phyloP scores from a whole-genome alignment of 2,113 vertebrate species.

The Etheostoma cragini region DNA sequence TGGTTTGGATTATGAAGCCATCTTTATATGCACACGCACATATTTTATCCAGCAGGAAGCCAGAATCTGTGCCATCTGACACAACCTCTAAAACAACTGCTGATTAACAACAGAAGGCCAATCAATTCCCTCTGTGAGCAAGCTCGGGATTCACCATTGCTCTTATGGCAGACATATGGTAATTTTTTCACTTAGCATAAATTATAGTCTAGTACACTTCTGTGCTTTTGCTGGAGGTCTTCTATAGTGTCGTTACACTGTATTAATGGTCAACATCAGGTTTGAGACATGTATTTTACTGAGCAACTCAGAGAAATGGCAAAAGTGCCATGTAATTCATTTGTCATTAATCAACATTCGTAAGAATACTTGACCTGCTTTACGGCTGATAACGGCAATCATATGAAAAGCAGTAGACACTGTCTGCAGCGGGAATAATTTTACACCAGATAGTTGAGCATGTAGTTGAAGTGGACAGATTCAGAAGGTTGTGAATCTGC shows the following conservation, averaged over 20 bases:
- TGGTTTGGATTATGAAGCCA: constrained; percentile 63
- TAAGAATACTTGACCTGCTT: constrained; percentile 10
- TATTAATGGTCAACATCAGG: constrained; percentile 18
- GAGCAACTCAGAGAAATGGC: background rate
- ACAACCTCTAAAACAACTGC: constrained; percentile 71
- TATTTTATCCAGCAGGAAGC: constrained; percentile 70
- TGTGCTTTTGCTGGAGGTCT: constrained; percentile 51
- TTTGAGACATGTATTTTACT: constrained; percentile 27
- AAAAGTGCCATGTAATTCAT: background rate
- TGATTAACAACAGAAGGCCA: constrained; percentile 76
- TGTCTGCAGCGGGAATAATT: constrained; percentile 2
- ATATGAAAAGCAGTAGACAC: background rate
- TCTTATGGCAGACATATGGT: constrained; percentile 69
- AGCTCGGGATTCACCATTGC: constrained; percentile 54
- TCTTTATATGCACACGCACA: constrained; percentile 64
- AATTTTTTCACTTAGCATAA: constrained; percentile 71
- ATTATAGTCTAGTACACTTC: constrained; percentile 54
- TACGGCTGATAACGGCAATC: background rate
- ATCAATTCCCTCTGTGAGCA: constrained; percentile 60
- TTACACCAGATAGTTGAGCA: constrained; percentile 2
- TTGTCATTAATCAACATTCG: constrained; percentile 18
- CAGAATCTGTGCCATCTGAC: constrained; percentile 69
- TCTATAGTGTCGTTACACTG: constrained; percentile 39
- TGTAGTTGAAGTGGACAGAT: constrained; percentile 33
- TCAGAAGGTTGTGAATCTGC: constrained; percentile 25